Evolutionary conservation across 1,140 invertebrate species (phyloP).

Genomic region (Glomeris maerens): DNA sequence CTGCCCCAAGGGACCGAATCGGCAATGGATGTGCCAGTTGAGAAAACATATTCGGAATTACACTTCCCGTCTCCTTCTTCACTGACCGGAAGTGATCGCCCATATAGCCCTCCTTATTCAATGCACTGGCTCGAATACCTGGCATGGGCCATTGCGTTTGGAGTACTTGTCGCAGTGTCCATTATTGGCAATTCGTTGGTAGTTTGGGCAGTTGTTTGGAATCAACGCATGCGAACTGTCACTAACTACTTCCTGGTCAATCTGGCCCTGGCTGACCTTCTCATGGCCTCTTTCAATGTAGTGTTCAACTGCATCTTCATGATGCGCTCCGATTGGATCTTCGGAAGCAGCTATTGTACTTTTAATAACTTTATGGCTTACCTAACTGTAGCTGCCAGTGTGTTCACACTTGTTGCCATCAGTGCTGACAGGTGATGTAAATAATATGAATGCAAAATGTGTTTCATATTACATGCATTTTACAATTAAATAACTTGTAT

Average conservation of each 20-base stretch:
- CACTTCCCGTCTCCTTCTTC: too few species aligned
- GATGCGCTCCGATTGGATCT: constrained; percentile 55
- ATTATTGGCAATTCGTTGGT: constrained; percentile 34
- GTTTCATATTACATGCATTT: too few species aligned
- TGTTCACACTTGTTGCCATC: constrained; percentile 66
- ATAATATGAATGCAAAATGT: too few species aligned
- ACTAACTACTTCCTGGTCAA: constrained; percentile 30
- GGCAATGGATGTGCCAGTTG: too few species aligned
- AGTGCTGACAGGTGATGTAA: constrained; percentile 38
- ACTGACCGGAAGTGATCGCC: too few species aligned
- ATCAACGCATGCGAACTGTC: constrained; percentile 27
- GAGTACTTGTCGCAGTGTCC: constrained; percentile 30
- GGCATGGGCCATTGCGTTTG: constrained; percentile 21
- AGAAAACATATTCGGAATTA: too few species aligned
- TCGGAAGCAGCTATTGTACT: constrained; percentile 66
- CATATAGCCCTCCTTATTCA: constrained; percentile 12
- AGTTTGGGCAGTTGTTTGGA: constrained; percentile 35
- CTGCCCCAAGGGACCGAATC: too few species aligned
- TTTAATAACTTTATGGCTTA: constrained; percentile 79
- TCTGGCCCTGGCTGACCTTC: constrained; percentile 25
- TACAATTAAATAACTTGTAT: too few species aligned
- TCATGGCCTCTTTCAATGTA: constrained; percentile 26
- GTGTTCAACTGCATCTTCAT: constrained; percentile 22
- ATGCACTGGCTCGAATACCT: constrained; percentile 11
- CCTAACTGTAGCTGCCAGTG: constrained; percentile 71